These are phyloP conservation scores for Drosophila gunungcola DNA, from an alignment of 1,140 invertebrate species.

Conservation along the genomic window DNA sequence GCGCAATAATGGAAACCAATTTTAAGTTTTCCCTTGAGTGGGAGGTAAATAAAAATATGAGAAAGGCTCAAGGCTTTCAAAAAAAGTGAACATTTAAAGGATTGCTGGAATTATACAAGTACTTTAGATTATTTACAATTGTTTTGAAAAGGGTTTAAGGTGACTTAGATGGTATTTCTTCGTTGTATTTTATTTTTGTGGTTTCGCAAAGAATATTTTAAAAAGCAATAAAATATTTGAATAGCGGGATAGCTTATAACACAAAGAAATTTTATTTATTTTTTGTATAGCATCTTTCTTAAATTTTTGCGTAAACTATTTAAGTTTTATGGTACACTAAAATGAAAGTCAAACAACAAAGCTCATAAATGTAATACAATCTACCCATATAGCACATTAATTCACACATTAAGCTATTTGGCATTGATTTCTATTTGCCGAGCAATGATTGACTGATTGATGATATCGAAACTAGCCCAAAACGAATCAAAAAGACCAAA, in stretches of 20 bases:
- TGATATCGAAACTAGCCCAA: slow-evolving; percentile 35
- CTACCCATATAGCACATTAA: slow-evolving; percentile 23
- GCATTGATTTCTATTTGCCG: slow-evolving; percentile 62
- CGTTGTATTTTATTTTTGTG: too few relatives aligned
- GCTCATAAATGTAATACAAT: slow-evolving; percentile 47
- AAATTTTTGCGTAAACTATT: background rate
- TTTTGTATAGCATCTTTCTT: too few relatives aligned
- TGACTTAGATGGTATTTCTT: background rate
- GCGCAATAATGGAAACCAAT: slow-evolving; percentile 67
- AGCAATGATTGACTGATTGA: slow-evolving; percentile 45
- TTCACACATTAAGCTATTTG: slow-evolving; percentile 53
- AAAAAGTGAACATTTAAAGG: slow-evolving; percentile 21
- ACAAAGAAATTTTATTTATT: too few relatives aligned
- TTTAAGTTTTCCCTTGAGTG: slow-evolving; percentile 15
- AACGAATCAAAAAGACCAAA: slow-evolving; percentile 24
- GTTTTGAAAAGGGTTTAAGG: background rate
- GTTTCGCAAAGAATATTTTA: too few relatives aligned
- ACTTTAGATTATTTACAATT: slow-evolving; percentile 9
- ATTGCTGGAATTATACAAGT: background rate
- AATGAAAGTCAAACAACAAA: slow-evolving; percentile 11
- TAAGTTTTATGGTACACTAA: slow-evolving; percentile 13
- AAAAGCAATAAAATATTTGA: background rate
- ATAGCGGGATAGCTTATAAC: background rate
- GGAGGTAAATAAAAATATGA: slow-evolving; percentile 12
- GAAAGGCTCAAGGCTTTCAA: slow-evolving; percentile 15